A percentile compares a stretch with the other conserved stretches of the same genome.
These are phyloP conservation scores for Lasioglossum marginatum DNA, from an alignment of 2,888 invertebrate species.

Conservation along the genomic window DNA sequence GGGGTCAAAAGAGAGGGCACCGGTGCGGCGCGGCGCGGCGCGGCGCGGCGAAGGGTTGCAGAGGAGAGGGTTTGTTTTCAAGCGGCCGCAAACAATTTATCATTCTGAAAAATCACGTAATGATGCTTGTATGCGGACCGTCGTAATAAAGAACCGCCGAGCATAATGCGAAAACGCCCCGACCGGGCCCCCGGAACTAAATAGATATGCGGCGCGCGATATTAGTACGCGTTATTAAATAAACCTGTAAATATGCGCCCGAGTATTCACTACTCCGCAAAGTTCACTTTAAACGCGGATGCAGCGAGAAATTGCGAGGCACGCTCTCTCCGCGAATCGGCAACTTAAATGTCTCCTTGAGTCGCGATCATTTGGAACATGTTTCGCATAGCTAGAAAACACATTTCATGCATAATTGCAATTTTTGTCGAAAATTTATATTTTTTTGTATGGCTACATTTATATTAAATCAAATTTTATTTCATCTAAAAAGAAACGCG, in stretches of 20 bases:
- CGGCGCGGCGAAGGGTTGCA: too few species aligned
- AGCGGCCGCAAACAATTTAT: conserved; percentile 45
- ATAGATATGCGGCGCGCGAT: conserved; percentile 39
- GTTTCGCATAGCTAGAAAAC: background rate
- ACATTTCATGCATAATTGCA: background rate
- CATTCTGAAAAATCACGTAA: conserved; percentile 55
- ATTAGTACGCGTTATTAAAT: conserved; percentile 54
- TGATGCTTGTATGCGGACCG: conserved; percentile 51
- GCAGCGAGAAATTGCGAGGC: background rate
- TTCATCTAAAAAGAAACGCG: too few species aligned
- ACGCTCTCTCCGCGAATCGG: background rate
- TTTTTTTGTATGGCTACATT: too few species aligned
- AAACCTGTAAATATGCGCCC: conserved; percentile 8
- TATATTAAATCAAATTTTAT: too few species aligned
- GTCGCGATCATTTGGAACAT: background rate
- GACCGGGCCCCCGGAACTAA: conserved; percentile 16
- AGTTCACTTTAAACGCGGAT: background rate
- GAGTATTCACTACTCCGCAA: background rate
- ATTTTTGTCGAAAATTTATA: background rate
- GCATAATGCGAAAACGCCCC: conserved; percentile 28
- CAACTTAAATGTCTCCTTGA: background rate
- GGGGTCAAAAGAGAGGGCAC: background rate
- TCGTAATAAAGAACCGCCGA: conserved; percentile 35
- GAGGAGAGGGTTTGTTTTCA: background rate
- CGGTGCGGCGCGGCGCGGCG: too few species aligned